Evolutionary conservation across 2,888 invertebrate species (phyloP).

Genomic region (Glaucopsyche alexis): DNA sequence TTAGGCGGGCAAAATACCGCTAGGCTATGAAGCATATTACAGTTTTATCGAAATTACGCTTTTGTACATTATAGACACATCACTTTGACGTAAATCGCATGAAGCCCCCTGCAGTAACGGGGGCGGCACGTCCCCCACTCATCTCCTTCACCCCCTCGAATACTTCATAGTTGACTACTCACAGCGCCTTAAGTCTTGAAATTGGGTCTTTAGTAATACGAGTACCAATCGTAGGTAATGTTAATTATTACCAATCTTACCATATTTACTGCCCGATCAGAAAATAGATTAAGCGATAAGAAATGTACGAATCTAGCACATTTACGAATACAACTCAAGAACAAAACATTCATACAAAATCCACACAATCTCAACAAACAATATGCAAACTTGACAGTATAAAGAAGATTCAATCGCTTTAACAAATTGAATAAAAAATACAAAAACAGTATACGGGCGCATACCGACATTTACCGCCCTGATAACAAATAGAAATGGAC

Average conservation of each 20-base stretch:
- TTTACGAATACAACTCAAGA: neutral
- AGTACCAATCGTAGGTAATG: neutral
- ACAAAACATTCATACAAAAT: neutral
- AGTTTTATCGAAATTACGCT: no score
- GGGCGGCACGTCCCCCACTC: no score
- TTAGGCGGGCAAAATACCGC: no score
- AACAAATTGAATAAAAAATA: constrained; percentile 43
- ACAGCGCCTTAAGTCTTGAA: no score
- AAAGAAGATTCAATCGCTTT: constrained; percentile 25
- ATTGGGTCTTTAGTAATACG: constrained; percentile 1
- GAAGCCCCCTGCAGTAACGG: no score
- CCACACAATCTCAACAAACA: neutral
- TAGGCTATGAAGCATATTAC: no score
- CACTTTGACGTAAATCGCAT: no score
- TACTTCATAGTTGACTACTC: no score
- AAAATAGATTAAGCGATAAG: no score
- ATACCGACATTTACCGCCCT: constrained; percentile 66
- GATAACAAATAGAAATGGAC: constrained; percentile 76
- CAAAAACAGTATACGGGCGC: constrained; percentile 54
- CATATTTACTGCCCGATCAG: neutral
- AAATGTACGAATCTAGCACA: no score
- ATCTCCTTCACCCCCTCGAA: no score
- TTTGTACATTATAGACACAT: no score
- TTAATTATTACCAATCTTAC: constrained; percentile 3
- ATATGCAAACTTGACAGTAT: neutral